A percentile compares a stretch with the other conserved stretches of the same genome.
Evolutionary conservation across 2,888 invertebrate genomes (phyloP).

Genomic region (Stenodera caucasica): DNA sequence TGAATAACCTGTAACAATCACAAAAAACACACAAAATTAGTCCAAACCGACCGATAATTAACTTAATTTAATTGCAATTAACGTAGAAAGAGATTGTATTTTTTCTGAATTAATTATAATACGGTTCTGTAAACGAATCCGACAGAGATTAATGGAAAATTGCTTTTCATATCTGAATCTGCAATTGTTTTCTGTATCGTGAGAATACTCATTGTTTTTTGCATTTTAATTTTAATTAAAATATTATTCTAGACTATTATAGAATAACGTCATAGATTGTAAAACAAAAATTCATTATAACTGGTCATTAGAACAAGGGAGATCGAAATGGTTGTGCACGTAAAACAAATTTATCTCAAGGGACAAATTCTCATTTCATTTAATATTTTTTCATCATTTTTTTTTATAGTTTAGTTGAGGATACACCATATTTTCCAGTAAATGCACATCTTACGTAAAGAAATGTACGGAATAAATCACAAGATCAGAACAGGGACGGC

Average conservation of each 20-base stretch:
- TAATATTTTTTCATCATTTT: not conserved
- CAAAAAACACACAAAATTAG: conserved; percentile 2
- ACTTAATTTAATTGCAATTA: conserved; percentile 2
- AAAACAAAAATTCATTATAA: not conserved
- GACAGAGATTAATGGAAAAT: too few species aligned
- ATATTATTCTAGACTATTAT: not conserved
- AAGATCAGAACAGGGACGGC: too few species aligned
- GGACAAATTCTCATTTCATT: not conserved
- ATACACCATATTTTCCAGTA: not conserved
- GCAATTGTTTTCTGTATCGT: not conserved
- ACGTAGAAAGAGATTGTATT: not conserved
- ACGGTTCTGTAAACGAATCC: too few species aligned
- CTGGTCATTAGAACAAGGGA: not conserved
- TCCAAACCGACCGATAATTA: not conserved
- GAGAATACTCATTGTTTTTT: too few species aligned
- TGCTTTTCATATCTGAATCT: too few species aligned
- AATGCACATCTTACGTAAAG: too few species aligned
- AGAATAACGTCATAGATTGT: not conserved
- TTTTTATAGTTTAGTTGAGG: not conserved
- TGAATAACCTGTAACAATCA: conserved; percentile 66
- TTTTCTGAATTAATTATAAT: too few species aligned
- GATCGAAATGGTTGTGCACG: not conserved
- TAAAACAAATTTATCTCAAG: not conserved
- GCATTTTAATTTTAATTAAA: too few species aligned
- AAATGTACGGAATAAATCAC: too few species aligned